phyloP scores from a whole-genome alignment of 2,888 invertebrate species.

The Noctua pronuba region DNA sequence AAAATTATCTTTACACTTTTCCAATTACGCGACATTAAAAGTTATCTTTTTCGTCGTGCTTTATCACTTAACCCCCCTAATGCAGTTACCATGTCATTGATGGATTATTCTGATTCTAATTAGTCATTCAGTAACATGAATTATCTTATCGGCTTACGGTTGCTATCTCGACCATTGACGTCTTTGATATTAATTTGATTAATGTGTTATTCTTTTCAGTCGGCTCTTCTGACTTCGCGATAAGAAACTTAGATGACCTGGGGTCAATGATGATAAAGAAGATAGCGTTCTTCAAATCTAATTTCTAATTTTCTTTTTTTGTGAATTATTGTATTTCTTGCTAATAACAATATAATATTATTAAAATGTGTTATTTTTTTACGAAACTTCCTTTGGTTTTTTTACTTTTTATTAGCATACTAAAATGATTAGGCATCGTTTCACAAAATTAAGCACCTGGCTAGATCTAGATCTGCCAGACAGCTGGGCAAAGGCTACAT shows the following conservation, averaged over 20 bases:
- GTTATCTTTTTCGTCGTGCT: not conserved
- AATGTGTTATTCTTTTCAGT: conserved; percentile 37
- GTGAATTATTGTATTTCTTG: not conserved
- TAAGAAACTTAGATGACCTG: conserved; percentile 9
- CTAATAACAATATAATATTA: not conserved
- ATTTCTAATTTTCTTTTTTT: too few species aligned
- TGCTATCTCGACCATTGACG: not conserved
- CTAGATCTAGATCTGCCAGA: not conserved
- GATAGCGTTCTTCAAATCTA: not conserved
- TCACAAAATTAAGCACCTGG: not conserved
- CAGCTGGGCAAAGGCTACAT: not conserved
- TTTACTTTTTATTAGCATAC: not conserved
- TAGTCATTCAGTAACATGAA: not conserved
- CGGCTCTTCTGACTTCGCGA: conserved; percentile 18
- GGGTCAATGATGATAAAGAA: not conserved
- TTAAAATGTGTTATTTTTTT: not conserved
- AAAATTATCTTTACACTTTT: not conserved
- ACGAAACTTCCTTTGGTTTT: accelerated
- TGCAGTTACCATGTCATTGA: conserved; percentile 16
- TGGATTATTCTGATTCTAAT: conserved; percentile 13
- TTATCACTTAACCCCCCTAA: conserved; percentile 1
- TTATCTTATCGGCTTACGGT: not conserved
- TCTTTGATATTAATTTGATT: not conserved
- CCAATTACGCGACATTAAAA: too few species aligned
- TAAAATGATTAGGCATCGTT: not conserved